Conservation (phyloP, 1,140 invertebrate genomes). For the Drosophila quadrilineata region DNA sequence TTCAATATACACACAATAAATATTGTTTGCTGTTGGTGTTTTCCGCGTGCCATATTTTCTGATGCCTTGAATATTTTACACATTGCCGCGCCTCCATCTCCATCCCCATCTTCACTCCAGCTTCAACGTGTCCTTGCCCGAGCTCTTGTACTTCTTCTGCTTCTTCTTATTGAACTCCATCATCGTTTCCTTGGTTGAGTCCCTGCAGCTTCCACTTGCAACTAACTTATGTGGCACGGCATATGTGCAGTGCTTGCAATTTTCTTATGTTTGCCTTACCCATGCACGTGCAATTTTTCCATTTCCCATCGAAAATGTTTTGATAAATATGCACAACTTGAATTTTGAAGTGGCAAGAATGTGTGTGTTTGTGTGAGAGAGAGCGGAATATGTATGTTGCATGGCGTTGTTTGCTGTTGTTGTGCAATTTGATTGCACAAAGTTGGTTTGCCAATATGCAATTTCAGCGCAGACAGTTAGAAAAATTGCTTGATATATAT, state of each 20-base stretch:
- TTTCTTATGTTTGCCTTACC: slow-evolving; percentile 63
- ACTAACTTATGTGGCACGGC: slow-evolving; percentile 1
- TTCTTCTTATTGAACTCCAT: no score
- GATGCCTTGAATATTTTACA: slow-evolving; percentile 60
- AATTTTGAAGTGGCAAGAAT: slow-evolving; percentile 59
- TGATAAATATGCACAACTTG: slow-evolving; percentile 75
- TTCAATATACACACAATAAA: slow-evolving; percentile 57
- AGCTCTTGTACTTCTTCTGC: background rate
- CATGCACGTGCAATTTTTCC: slow-evolving; percentile 64
- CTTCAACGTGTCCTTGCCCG: slow-evolving; percentile 31
- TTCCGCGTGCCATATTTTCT: slow-evolving; percentile 59
- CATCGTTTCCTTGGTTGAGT: slow-evolving; percentile 7
- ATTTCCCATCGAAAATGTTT: slow-evolving; percentile 70
- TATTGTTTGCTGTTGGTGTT: slow-evolving; percentile 60
- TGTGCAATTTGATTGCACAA: slow-evolving; percentile 76
- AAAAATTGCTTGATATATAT: slow-evolving; percentile 36
- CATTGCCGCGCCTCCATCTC: slow-evolving; percentile 45
- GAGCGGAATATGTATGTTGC: background rate
- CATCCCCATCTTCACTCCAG: slow-evolving; percentile 9
- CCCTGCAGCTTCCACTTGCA: slow-evolving; percentile 1
- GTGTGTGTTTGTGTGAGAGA: slow-evolving; percentile 1
- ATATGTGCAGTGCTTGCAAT: slow-evolving; percentile 36
- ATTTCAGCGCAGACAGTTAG: slow-evolving; percentile 38
- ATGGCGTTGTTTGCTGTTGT: slow-evolving; percentile 50
- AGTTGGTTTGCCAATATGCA: slow-evolving; percentile 65